Evolutionary conservation across 2,797 vertebrate species (phyloP).

Genomic region (Carapus acus): DNA sequence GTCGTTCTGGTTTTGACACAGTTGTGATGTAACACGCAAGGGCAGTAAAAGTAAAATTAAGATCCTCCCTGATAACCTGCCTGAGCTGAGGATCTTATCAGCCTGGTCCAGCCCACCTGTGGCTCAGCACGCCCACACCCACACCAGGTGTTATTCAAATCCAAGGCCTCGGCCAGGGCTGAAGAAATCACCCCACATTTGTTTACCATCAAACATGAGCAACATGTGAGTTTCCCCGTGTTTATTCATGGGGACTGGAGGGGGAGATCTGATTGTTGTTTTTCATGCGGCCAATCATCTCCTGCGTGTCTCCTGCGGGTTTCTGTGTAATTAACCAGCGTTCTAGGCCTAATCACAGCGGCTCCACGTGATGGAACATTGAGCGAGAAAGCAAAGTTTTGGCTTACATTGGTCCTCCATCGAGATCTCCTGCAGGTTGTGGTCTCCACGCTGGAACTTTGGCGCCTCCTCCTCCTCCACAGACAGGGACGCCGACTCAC

Average conservation of each 20-base stretch:
- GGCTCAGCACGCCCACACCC: constrained; percentile 28
- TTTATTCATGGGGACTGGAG: constrained; percentile 1
- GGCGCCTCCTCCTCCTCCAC: constrained; percentile 67
- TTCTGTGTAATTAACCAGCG: constrained; percentile 10
- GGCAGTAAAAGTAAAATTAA: constrained; percentile 57
- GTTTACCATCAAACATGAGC: too few relatives aligned
- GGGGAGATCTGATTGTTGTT: background rate
- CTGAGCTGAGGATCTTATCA: constrained; percentile 43
- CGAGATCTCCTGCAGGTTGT: constrained; percentile 64
- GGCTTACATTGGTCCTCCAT: constrained; percentile 75
- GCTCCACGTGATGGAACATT: constrained; percentile 5
- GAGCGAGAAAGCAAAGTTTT: constrained; percentile 3
- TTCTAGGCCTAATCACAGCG: constrained; percentile 3
- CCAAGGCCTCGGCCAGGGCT: constrained; percentile 20
- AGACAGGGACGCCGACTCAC: constrained; percentile 71
- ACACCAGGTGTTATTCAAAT: constrained; percentile 27
- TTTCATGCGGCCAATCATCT: background rate
- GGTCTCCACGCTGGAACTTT: constrained; percentile 65
- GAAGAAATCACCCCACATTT: constrained; percentile 9
- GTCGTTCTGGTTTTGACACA: constrained; percentile 57
- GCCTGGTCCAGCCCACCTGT: too few relatives aligned
- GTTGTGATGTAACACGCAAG: constrained; percentile 48
- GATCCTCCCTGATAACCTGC: constrained; percentile 49
- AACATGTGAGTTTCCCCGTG: too few relatives aligned
- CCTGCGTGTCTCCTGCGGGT: background rate